Evolutionary conservation across 2,113 vertebrate species (phyloP).

Genomic region (Danionella cerebrum): DNA sequence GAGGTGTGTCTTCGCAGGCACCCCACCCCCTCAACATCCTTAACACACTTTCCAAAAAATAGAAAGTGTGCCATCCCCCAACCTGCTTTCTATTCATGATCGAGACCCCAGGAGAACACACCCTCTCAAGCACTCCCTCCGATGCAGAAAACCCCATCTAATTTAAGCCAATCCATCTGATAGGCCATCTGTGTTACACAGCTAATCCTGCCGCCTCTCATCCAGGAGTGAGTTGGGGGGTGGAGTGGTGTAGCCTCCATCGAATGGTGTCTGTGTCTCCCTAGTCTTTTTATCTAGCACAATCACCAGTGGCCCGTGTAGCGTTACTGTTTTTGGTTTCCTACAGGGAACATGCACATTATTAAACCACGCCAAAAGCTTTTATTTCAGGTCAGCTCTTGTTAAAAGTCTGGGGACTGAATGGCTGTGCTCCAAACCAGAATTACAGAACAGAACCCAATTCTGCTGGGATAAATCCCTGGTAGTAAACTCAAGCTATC

Average conservation of each 20-base stretch:
- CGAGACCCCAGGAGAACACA: constrained; percentile 22
- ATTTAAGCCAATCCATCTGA: constrained; percentile 58
- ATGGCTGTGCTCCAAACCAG: neutral
- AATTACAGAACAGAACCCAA: no score
- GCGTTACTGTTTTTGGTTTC: no score
- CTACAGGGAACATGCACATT: no score
- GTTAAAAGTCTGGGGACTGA: neutral
- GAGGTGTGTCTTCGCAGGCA: neutral
- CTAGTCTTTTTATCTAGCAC: neutral
- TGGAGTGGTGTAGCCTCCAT: neutral
- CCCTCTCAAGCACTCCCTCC: neutral
- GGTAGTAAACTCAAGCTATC: no score
- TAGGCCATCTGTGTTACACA: constrained; percentile 59
- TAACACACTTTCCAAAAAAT: constrained; percentile 23
- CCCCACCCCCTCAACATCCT: constrained; percentile 12
- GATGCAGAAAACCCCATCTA: constrained; percentile 36
- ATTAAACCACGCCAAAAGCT: no score
- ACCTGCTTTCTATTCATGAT: constrained; percentile 63
- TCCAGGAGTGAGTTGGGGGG: constrained; percentile 17
- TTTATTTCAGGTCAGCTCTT: neutral
- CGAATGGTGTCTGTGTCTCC: neutral
- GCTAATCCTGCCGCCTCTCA: constrained; percentile 46
- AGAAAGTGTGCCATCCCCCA: constrained; percentile 44
- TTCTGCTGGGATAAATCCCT: no score
- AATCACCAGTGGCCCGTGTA: neutral